Evolutionary conservation across 2,797 vertebrate species (phyloP).

Genomic region (Pygocentrus nattereri): DNA sequence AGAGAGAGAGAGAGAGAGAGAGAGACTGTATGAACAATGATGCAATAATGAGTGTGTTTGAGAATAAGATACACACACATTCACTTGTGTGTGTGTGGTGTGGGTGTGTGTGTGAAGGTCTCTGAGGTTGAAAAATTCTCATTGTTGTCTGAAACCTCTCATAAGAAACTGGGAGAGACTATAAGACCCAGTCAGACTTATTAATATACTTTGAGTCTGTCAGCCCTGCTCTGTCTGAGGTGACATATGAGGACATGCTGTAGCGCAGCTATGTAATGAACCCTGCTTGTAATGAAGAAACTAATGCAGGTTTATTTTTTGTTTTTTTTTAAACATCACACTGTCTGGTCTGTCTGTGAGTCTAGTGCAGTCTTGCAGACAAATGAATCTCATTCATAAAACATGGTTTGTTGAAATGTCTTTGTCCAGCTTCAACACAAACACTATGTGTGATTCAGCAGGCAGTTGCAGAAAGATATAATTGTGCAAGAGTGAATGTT

Average conservation of each 20-base stretch:
- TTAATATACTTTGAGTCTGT: slow-evolving; percentile 18
- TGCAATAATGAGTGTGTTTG: not conserved
- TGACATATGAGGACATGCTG: slow-evolving; percentile 13
- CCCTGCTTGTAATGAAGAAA: slow-evolving; percentile 20
- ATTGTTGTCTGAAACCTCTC: slow-evolving; percentile 26
- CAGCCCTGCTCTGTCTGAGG: not conserved
- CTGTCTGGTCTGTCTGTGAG: slow-evolving; percentile 1
- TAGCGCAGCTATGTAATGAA: slow-evolving; percentile 18
- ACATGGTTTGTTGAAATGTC: slow-evolving; percentile 17
- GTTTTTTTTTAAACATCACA: slow-evolving; percentile 8
- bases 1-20: not conserved
- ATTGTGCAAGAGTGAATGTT: slow-evolving; percentile 24
- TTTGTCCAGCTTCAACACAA: not conserved
- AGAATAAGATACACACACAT: not conserved
- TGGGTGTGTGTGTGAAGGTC: not conserved
- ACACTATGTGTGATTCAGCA: slow-evolving; percentile 13
- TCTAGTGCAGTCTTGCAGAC: slow-evolving; percentile 10
- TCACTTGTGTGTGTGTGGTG: not conserved
- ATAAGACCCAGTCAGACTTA: slow-evolving; percentile 7
- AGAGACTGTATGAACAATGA: not conserved
- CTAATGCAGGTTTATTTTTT: slow-evolving; percentile 4
- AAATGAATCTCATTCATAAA: slow-evolving; percentile 22
- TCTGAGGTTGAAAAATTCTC: slow-evolving; percentile 30
- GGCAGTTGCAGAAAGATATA: not conserved
- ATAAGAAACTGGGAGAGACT: slow-evolving; percentile 21